Evolutionary conservation across 2,797 vertebrate genomes (phyloP).

Genomic region (Morus bassanus): DNA sequence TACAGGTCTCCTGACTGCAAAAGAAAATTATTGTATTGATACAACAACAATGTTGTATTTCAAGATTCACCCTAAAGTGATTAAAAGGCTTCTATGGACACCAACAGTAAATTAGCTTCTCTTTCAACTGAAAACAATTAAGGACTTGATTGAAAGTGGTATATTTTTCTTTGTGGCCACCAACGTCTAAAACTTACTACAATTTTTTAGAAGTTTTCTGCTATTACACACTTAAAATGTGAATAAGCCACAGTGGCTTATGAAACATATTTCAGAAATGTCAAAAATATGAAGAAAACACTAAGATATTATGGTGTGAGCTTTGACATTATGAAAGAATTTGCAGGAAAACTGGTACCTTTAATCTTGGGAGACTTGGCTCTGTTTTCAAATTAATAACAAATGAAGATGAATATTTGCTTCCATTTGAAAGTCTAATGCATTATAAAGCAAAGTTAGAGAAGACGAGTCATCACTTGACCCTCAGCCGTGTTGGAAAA

Average conservation of each 20-base stretch:
- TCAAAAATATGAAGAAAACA: background rate
- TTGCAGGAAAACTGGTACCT: background rate
- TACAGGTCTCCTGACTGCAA: background rate
- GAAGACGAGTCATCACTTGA: background rate
- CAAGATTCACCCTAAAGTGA: background rate
- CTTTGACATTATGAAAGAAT: background rate
- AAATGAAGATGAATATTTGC: background rate
- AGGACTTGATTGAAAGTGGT: background rate
- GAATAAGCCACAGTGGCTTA: background rate
- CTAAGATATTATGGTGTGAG: background rate
- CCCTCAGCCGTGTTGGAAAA: background rate
- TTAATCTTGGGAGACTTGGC: background rate
- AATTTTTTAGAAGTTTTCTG: background rate
- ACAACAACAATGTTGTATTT: background rate
- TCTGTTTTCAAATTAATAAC: background rate
- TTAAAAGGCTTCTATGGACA: background rate
- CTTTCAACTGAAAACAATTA: background rate
- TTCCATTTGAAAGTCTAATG: background rate
- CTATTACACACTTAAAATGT: background rate
- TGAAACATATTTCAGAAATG: background rate
- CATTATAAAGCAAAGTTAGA: background rate
- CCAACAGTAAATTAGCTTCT: background rate
- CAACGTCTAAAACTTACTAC: background rate
- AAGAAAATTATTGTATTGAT: background rate
- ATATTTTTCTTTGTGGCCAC: background rate